Evolutionary conservation across 2,888 invertebrate genomes (phyloP).

Genomic region (Argyra leucocephala): DNA sequence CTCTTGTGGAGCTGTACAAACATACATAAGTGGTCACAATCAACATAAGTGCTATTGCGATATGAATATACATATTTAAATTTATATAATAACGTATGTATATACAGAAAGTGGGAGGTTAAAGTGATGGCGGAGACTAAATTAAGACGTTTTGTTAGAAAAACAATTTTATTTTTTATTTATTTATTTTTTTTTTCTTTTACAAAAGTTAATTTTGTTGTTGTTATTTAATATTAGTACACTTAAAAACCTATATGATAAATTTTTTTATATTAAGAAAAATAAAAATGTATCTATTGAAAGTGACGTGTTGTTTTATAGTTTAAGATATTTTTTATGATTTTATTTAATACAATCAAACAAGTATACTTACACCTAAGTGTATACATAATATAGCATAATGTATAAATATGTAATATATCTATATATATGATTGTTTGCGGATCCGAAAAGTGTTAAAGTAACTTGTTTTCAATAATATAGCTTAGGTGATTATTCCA

Average conservation of each 20-base stretch:
- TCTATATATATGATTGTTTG: not conserved
- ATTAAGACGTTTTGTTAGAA: slow-evolving; percentile 6
- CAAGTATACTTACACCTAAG: no score
- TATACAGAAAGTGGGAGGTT: not conserved
- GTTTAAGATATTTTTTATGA: not conserved
- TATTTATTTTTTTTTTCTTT: not conserved
- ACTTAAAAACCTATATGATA: not conserved
- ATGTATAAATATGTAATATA: not conserved
- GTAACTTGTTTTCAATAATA: slow-evolving; percentile 1
- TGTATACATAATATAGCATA: no score
- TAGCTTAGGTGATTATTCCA: not conserved
- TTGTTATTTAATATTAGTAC: not conserved
- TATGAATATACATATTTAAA: not conserved
- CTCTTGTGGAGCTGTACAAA: not conserved
- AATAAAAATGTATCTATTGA: not conserved
- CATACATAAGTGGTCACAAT: not conserved
- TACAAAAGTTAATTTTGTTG: no score
- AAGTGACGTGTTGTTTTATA: not conserved
- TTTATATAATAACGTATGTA: not conserved
- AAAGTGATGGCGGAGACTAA: slow-evolving; percentile 4
- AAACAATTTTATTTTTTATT: not conserved
- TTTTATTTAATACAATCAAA: not conserved
- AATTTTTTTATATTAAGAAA: not conserved
- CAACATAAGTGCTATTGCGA: not conserved
- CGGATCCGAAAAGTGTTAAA: not conserved